Evolutionary conservation across 2,888 invertebrate species (phyloP).

Genomic region (Nymphalis urticae): DNA sequence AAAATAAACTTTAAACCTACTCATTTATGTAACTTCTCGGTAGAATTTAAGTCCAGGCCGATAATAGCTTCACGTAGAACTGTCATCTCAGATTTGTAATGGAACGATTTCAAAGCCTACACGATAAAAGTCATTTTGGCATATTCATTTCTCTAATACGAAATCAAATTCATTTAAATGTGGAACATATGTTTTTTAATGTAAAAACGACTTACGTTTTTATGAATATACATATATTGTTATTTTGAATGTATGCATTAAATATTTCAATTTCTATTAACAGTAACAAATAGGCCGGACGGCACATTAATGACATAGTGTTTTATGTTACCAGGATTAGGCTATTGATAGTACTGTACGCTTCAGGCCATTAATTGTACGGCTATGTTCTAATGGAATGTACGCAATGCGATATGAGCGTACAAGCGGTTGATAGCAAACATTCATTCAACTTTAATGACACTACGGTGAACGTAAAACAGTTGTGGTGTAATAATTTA

Average conservation of each 20-base stretch:
- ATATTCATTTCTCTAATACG: no score
- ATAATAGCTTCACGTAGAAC: no score
- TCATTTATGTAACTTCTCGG: no score
- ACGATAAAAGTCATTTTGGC: no score
- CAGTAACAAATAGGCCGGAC: constrained; percentile 16
- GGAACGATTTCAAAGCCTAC: no score
- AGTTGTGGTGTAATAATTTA: constrained; percentile 6
- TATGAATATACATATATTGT: neutral
- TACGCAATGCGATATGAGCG: constrained; percentile 32
- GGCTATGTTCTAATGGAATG: constrained; percentile 34
- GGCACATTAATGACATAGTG: constrained; percentile 21
- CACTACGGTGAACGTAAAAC: neutral
- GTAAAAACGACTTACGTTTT: no score
- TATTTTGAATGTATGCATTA: neutral
- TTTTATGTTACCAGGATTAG: constrained; percentile 34
- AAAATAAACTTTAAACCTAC: no score
- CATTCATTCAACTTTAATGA: constrained; percentile 10
- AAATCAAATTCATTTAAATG: no score
- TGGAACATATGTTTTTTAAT: no score
- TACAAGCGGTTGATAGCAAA: constrained; percentile 25
- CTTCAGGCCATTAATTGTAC: constrained; percentile 25
- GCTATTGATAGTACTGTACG: constrained; percentile 32
- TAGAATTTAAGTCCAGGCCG: no score
- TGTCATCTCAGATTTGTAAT: no score
- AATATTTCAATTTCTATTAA: neutral